Conservation (phyloP, 2,113 vertebrate species). For the Alligator sinensis region DNA sequence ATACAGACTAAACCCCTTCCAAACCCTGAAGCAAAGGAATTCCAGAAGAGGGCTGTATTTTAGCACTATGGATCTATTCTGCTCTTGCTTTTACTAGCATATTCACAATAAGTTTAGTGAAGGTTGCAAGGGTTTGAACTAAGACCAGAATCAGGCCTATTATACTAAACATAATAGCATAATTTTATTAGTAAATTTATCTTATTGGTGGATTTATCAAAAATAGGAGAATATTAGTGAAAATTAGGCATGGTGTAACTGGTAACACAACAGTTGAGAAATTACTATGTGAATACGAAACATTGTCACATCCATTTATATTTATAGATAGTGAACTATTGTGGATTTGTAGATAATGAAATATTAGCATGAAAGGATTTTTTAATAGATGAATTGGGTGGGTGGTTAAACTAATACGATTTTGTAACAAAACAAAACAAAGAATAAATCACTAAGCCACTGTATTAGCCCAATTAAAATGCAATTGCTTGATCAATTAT, state of each 20-base stretch:
- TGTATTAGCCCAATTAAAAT: constrained; percentile 65
- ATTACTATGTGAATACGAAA: constrained; percentile 18
- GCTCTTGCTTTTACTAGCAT: background rate
- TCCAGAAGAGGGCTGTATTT: background rate
- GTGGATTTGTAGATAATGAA: constrained; percentile 48
- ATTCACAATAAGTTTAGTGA: background rate
- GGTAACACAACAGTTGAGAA: constrained; percentile 22
- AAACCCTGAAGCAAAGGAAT: background rate
- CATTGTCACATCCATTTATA: constrained; percentile 7
- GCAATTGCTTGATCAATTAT: constrained; percentile 64
- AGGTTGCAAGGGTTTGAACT: background rate
- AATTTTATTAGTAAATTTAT: background rate
- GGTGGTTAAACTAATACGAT: constrained; percentile 59
- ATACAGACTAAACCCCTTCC: too few relatives aligned
- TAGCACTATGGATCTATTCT: background rate
- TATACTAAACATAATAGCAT: background rate
- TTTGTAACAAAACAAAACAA: constrained; percentile 69
- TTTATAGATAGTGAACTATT: constrained; percentile 58
- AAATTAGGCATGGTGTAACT: constrained; percentile 23
- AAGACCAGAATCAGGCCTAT: background rate
- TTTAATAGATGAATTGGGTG: constrained; percentile 66
- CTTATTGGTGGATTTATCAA: constrained; percentile 10
- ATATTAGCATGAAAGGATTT: constrained; percentile 39
- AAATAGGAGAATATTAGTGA: background rate
- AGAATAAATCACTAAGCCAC: constrained; percentile 67